Evolutionary conservation across 2,888 invertebrate genomes (phyloP).

Genomic region (Nysson spinosus): DNA sequence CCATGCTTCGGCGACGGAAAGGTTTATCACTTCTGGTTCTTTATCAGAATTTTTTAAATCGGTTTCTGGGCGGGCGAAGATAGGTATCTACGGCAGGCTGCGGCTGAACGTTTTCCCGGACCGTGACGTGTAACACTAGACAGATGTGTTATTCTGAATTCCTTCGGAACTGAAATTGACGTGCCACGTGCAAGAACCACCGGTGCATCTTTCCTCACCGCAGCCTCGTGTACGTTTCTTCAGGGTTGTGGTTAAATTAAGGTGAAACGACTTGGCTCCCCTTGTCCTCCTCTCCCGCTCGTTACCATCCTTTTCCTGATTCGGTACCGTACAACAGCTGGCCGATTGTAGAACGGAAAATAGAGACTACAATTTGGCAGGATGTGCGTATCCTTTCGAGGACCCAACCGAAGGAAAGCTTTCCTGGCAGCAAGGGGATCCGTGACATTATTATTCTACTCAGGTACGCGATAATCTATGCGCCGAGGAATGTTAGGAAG

Average conservation of each 20-base stretch:
- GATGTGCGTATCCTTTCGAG: slow-evolving; percentile 47
- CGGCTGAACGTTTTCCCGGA: too few species aligned
- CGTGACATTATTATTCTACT: not conserved
- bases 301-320: slow-evolving; percentile 43
- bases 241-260: slow-evolving; percentile 37
- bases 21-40: too few species aligned
- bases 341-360: slow-evolving; percentile 11
- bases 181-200: slow-evolving; percentile 37
- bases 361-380: slow-evolving; percentile 27
- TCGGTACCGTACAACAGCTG: slow-evolving; percentile 49
- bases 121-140: too few species aligned
- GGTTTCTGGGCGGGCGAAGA: too few species aligned
- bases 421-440: not conserved
- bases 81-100: too few species aligned
- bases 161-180: slow-evolving; percentile 23
- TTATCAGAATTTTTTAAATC: too few species aligned
- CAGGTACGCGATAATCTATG: not conserved
- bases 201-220: slow-evolving; percentile 5
- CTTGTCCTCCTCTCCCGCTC: slow-evolving; percentile 12
- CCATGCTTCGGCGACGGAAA: too few species aligned
- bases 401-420: slow-evolving; percentile 16
- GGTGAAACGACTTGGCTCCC: slow-evolving; percentile 31
- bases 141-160: slow-evolving; percentile 7
- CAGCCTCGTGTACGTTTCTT: slow-evolving; percentile 22
- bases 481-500: too few species aligned